Base-by-base conservation (phyloP, 2,888 invertebrate genomes). In the Anoplius nigerrimus region DNA sequence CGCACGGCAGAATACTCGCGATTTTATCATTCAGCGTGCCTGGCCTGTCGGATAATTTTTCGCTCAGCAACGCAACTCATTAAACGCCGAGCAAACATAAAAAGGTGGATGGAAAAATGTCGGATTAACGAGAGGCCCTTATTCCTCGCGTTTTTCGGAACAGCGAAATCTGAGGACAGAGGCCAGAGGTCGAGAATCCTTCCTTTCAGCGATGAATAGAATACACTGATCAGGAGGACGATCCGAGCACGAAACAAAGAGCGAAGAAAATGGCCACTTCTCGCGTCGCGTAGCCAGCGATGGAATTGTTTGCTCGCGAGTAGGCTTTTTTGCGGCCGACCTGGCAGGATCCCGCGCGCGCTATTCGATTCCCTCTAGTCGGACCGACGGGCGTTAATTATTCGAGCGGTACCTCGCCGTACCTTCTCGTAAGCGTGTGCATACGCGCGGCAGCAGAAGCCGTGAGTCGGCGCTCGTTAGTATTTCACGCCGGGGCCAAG, bases 331-430 rank as follows among this genome's bases (percentile, higher is more conserved):
- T 71, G 62, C 66, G 52, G 62, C 21, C 22, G 54, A 54, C 15
- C 54, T 22, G 60, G 20, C 16, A 46, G 34, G 60, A 53, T 56
- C 34, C 51, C 42, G 34, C 51, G 20, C 48, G 43, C 27, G 70
- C 68, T 76, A 55, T 18, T 55, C 71, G 66, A 73, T 73, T 75
- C 76, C 51, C 75, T 76, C 75, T 73, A 68, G 56, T 21, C 5
- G 60, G 66, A 21, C 58, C 62, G 60, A 58, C 45, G 57, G 34
- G 8, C 62, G 69, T 76, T 75, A 76, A 73, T 75, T 71, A 76
- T 75, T 34, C 45, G 45, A 45, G 48, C 51, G 42, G 21, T 63
- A 59, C 55, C 56, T 66, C 62, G 56, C 63, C 70, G 21, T 18
- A 24, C n/a, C n/a, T n/a, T n/a, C n/a, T n/a, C n/a, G n/a, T 22